Conservation (phyloP, 2,797 vertebrate genomes). For the Arnoldichthys spilopterus region DNA sequence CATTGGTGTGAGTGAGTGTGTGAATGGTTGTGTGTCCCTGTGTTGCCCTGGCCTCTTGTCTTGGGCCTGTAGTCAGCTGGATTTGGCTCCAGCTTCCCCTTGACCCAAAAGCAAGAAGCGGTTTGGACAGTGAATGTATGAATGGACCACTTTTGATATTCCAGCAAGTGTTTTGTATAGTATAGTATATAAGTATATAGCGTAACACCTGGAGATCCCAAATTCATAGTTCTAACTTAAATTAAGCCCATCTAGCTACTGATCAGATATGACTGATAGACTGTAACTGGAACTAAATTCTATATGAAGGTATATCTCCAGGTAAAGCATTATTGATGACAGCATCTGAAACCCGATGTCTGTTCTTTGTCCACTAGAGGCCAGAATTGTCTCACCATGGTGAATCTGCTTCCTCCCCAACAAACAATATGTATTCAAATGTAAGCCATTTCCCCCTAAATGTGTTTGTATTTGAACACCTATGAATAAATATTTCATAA, state of each 20-base stretch:
- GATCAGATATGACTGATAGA: no score
- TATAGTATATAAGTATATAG: not conserved
- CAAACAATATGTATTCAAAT: slow-evolving; percentile 34
- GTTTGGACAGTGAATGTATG: no score
- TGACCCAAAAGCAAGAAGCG: no score
- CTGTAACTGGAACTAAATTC: not conserved
- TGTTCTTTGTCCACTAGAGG: slow-evolving; percentile 66
- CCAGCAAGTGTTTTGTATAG: not conserved
- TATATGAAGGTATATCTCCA: not conserved
- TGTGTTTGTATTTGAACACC: slow-evolving; percentile 51
- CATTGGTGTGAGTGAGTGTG: no score
- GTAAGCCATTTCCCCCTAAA: slow-evolving; percentile 50
- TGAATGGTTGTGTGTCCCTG: no score
- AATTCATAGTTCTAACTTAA: not conserved
- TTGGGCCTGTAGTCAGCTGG: no score
- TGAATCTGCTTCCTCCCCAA: not conserved
- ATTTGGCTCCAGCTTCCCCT: no score
- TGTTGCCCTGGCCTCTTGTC: no score
- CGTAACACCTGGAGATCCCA: not conserved
- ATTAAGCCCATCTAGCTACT: not conserved
- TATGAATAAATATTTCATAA: slow-evolving; percentile 66
- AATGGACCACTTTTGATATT: not conserved
- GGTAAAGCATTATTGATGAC: not conserved
- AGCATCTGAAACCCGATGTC: not conserved
- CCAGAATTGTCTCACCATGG: slow-evolving; percentile 60